Evolutionary conservation across 2,113 vertebrate species (phyloP).

Genomic region (Prolemur simus): DNA sequence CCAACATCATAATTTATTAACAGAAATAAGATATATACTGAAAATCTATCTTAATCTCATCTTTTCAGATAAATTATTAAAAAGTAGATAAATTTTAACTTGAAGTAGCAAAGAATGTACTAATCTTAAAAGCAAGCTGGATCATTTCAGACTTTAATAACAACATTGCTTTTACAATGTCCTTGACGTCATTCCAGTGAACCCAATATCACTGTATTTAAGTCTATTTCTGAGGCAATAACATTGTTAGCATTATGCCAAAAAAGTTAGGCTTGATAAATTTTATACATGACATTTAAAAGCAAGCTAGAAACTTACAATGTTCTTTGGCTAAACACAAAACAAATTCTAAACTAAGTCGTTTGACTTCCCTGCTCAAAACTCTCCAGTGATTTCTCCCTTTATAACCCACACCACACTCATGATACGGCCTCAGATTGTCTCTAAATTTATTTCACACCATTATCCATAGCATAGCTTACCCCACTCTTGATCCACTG

Average conservation of each 20-base stretch:
- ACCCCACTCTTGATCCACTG: background rate
- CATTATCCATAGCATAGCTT: background rate
- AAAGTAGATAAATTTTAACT: background rate
- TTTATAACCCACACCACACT: background rate
- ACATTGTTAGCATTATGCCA: background rate
- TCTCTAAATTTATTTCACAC: background rate
- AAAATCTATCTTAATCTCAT: background rate
- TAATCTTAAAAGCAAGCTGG: background rate
- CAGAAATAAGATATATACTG: background rate
- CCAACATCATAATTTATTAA: background rate
- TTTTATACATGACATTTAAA: background rate
- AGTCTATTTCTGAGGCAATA: background rate
- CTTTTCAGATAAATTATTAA: background rate
- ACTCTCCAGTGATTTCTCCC: background rate
- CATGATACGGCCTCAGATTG: background rate
- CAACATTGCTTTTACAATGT: background rate
- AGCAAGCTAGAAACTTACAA: background rate
- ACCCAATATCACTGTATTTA: background rate
- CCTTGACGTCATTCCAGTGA: background rate
- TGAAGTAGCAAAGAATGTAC: background rate
- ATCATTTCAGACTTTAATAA: background rate
- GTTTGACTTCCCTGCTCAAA: background rate
- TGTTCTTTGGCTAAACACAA: background rate
- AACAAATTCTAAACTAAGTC: conserved; percentile 20
- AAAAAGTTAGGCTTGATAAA: background rate